Percentiles rank a stretch among this genome's conserved stretches.
Conservation (phyloP, 2,797 vertebrate genomes). For the Cephalopachus bancanus region DNA sequence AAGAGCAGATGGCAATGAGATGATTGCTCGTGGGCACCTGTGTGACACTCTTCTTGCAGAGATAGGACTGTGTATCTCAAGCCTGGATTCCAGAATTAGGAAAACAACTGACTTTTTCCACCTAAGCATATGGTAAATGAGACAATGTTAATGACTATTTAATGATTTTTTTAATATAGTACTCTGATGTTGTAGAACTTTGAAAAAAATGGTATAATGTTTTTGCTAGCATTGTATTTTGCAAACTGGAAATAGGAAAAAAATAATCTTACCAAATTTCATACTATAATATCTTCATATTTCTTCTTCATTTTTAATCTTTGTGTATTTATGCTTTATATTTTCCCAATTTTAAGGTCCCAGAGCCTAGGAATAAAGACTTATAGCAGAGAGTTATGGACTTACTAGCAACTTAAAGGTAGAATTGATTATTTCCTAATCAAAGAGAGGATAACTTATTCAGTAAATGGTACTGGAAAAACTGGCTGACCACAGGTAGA, state of each 20-base stretch:
- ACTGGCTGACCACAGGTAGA: no score
- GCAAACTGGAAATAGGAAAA: conserved; percentile 50
- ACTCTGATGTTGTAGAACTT: conserved; percentile 9
- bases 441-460: neutral
- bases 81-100: conserved; percentile 40
- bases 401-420: neutral
- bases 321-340: conserved; percentile 30
- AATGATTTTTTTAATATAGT: conserved; percentile 65
- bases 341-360: conserved; percentile 19
- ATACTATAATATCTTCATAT: conserved; percentile 19
- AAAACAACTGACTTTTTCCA: conserved; percentile 57
- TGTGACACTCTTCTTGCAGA: neutral
- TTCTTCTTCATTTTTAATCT: conserved; percentile 38
- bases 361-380: neutral
- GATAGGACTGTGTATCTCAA: neutral
- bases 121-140: conserved; percentile 58
- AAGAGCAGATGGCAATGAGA: neutral
- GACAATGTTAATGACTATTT: conserved; percentile 69
- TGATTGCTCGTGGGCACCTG: neutral
- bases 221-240: conserved; percentile 58
- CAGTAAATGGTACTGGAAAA: no score
- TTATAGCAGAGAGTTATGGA: neutral
- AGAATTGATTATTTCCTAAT: neutral
- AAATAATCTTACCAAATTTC: neutral
- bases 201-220: conserved; percentile 50